These are phyloP conservation scores for Lithophane socia DNA, from an alignment of 2,888 invertebrate genomes.

Conservation along the genomic window DNA sequence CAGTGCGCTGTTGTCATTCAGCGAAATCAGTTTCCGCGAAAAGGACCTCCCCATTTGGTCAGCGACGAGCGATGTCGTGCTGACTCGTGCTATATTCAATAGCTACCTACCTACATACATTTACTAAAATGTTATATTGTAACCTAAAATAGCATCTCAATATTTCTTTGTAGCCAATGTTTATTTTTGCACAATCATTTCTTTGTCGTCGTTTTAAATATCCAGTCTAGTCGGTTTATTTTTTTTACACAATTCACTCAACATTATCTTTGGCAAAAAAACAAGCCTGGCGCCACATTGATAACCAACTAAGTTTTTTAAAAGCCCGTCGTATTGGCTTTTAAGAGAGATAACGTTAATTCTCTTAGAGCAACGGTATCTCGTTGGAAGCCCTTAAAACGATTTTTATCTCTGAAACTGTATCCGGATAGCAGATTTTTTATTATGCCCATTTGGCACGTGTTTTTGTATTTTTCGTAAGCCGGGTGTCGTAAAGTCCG, in stretches of 20 bases:
- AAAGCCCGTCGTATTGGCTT: slow-evolving; percentile 65
- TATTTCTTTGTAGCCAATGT: slow-evolving; percentile 32
- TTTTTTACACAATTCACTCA: slow-evolving; percentile 62
- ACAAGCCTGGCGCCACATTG: slow-evolving; percentile 80
- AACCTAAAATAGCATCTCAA: slow-evolving; percentile 26
- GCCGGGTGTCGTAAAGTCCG: slow-evolving; percentile 50
- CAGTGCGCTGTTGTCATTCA: slow-evolving; percentile 75
- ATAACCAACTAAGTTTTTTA: slow-evolving; percentile 70
- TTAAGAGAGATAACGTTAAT: slow-evolving; percentile 70
- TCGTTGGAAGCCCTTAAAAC: slow-evolving; percentile 76
- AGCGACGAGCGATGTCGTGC: slow-evolving; percentile 55
- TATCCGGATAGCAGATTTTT: slow-evolving; percentile 75
- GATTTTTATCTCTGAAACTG: slow-evolving; percentile 77
- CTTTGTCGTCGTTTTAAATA: slow-evolving; percentile 55
- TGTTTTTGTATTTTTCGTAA: slow-evolving; percentile 72
- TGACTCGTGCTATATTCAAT: slow-evolving; percentile 42
- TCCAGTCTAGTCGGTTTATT: slow-evolving; percentile 54
- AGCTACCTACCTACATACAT: background rate
- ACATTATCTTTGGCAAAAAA: slow-evolving; percentile 73
- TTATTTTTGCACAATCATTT: slow-evolving; percentile 48
- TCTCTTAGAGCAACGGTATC: slow-evolving; percentile 74
- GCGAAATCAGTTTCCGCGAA: slow-evolving; percentile 77
- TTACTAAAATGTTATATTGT: slow-evolving; percentile 2
- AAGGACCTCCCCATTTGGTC: slow-evolving; percentile 72
- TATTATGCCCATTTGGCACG: slow-evolving; percentile 77